These are phyloP conservation scores for Lipotes vexillifer DNA, from an alignment of 2,113 vertebrate species.

Conservation along the genomic window DNA sequence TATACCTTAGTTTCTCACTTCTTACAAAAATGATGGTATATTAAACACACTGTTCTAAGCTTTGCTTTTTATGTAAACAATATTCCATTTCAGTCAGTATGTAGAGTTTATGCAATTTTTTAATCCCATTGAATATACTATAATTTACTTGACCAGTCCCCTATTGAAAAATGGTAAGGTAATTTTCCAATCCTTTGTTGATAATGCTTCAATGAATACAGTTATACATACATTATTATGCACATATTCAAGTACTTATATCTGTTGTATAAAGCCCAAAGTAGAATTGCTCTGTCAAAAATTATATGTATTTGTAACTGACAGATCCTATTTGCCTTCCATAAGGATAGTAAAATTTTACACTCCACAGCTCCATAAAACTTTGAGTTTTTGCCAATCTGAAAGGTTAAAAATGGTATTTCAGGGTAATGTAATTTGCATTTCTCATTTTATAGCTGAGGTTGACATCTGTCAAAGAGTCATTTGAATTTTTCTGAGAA, in stretches of 20 bases:
- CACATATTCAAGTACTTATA: neutral
- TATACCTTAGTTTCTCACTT: neutral
- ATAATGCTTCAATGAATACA: neutral
- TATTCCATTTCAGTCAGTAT: neutral
- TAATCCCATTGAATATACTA: neutral
- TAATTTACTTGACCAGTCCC: neutral
- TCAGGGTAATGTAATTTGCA: slow-evolving; percentile 1
- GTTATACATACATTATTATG: neutral
- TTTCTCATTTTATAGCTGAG: slow-evolving; percentile 10
- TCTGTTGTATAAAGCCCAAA: neutral
- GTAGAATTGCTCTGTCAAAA: neutral
- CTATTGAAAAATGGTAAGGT: neutral
- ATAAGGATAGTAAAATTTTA: neutral
- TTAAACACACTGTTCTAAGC: neutral
- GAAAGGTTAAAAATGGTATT: neutral
- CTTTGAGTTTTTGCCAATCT: neutral
- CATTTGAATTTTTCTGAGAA: slow-evolving; percentile 22
- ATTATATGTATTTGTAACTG: neutral
- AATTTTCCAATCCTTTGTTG: neutral
- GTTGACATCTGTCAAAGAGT: neutral
- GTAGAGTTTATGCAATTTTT: neutral
- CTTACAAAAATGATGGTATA: neutral
- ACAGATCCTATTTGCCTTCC: neutral
- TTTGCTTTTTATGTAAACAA: neutral
- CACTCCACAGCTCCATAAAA: neutral